A percentile compares a stretch with the other conserved stretches of the same genome.
Conservation (phyloP, 1,140 invertebrate species). For the Cepaea nemoralis region DNA sequence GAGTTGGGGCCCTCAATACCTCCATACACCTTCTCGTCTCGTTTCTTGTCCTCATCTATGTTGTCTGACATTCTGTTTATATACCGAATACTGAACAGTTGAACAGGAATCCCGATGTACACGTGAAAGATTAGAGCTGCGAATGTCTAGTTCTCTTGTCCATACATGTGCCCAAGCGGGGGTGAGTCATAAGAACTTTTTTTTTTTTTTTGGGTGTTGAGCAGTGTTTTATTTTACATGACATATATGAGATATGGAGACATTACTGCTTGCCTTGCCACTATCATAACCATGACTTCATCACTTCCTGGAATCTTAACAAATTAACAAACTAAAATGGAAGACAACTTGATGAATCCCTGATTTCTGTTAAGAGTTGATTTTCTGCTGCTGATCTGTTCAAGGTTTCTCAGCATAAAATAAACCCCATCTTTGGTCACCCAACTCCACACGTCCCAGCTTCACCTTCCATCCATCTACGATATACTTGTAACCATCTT, state of each 20-base stretch:
- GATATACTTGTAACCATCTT: slow-evolving; percentile 73
- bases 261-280: not conserved
- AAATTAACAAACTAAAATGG: not conserved
- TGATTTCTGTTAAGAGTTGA: no score
- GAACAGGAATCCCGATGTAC: no score
- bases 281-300: not conserved
- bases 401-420: slow-evolving; percentile 71
- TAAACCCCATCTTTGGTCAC: slow-evolving; percentile 75
- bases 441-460: slow-evolving; percentile 69
- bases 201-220: no score
- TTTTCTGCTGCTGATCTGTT: not conserved
- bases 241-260: not conserved
- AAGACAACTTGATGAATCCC: not conserved
- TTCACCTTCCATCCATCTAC: slow-evolving; percentile 75
- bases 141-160: no score
- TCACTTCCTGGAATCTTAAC: not conserved
- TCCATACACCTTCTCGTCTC: slow-evolving; percentile 76
- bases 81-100: not conserved
- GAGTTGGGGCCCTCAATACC: slow-evolving; percentile 98
- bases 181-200: no score
- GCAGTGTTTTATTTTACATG: no score
- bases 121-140: no score
- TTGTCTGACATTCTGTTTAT: slow-evolving; percentile 64
- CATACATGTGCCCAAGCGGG: no score
- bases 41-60: slow-evolving; percentile 68